Evolutionary conservation across 2,797 vertebrate species (phyloP), one percentile per base, ranked within the genome.

Genomic region (Clarias pachynema): DNA sequence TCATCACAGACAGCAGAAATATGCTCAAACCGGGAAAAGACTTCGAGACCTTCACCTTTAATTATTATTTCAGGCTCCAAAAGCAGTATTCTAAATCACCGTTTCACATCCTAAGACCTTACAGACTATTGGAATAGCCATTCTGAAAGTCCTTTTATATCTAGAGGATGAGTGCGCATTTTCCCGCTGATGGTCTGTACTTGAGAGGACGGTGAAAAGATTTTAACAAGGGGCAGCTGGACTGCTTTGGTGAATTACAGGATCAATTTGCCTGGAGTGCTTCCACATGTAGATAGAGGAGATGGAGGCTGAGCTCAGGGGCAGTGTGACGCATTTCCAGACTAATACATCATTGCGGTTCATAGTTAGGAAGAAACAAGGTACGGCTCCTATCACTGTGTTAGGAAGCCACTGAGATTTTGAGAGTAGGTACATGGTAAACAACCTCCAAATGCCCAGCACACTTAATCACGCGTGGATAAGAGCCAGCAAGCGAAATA

Each of bases 251-350:
- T 86, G n/a, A 85, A 86, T 81, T 86, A 59, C 70, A 83, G 85
- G 34, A 86, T 40, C 84, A 86, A 40, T 86, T 83, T 79, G 81
- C 57, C 57, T 73, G 65, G 81, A 86, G 81, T 79, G 85, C 56
- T 83, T 72, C 85, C 81, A 83, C 26, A 73, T 73, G 81, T 75
- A 63, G 69, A 83, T 31, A 29, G 31, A 26, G 10, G 31, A 65
- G 40, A 82, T 22, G 26, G 66, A n/a, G 40, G 37, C 57, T 56
- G 70, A 85, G 79, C 70, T 44, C 40, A 31, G 66, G 68, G 63
- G 22, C 53, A 75, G 44, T 26, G 24, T 29, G 34, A 63, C 5
- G 37, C 37, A 65, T 26, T 44, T 63, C 24, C 5, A 26, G 24
- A 80, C 2, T n/a, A 9, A 49, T 29, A 65, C 34, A 40, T 44